A percentile compares a stretch with the other conserved stretches of the same genome.
These are phyloP conservation scores for Pyrrhosoma nymphula DNA, from an alignment of 2,888 invertebrate genomes.

Conservation along the genomic window DNA sequence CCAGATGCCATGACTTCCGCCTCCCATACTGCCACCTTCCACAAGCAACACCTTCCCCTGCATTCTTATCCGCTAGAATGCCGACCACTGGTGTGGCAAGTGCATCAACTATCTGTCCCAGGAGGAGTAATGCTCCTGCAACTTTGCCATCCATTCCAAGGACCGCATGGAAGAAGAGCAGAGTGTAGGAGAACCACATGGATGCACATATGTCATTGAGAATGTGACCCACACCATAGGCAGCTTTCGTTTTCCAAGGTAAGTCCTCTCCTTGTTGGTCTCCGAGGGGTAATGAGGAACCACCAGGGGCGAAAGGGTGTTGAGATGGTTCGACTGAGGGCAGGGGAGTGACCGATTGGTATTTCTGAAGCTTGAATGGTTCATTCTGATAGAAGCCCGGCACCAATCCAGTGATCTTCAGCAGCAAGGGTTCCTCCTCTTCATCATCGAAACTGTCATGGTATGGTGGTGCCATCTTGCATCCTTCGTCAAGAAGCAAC, in stretches of 20 bases:
- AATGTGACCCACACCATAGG: slow-evolving; percentile 76
- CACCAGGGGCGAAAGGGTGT: background rate
- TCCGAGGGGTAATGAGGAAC: background rate
- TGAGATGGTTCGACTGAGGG: background rate
- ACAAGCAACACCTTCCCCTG: slow-evolving; percentile 92
- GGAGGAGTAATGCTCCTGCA: slow-evolving; percentile 71
- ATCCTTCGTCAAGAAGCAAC: background rate
- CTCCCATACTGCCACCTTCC: slow-evolving; percentile 86
- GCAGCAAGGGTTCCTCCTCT: slow-evolving; percentile 43
- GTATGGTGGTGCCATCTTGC: slow-evolving; percentile 46
- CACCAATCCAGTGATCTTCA: slow-evolving; percentile 45
- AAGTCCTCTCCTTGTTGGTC: background rate
- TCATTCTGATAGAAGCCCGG: slow-evolving; percentile 24
- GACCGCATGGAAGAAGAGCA: slow-evolving; percentile 77
- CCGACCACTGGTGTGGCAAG: slow-evolving; percentile 88
- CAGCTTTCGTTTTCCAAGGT: background rate
- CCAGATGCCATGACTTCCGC: slow-evolving; percentile 91
- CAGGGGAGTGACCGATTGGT: background rate
- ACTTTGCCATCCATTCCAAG: slow-evolving; percentile 70
- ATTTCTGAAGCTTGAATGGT: slow-evolving; percentile 7
- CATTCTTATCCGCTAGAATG: slow-evolving; percentile 87
- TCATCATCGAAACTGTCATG: slow-evolving; percentile 25
- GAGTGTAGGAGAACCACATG: slow-evolving; percentile 79
- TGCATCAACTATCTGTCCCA: slow-evolving; percentile 78
- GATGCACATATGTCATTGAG: slow-evolving; percentile 79